These are phyloP conservation scores for Trididemnum clinides DNA, from an alignment of 23 tunicate genomes.

Conservation along the genomic window DNA sequence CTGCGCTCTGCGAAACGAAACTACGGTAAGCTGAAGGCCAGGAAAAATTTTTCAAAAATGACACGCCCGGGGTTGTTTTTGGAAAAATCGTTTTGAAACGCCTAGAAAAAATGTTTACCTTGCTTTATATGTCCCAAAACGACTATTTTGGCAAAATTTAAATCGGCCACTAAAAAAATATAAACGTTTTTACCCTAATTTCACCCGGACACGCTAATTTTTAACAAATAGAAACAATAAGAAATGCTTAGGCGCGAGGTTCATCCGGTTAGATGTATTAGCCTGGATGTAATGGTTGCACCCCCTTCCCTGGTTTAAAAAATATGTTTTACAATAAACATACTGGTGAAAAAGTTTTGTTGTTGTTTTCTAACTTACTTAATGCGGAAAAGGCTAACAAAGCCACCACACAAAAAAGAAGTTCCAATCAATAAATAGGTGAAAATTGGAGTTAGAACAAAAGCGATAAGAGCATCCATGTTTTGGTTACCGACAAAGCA, in stretches of 20 bases:
- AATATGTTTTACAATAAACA: neutral
- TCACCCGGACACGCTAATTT: neutral
- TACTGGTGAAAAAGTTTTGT: neutral
- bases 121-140: no score
- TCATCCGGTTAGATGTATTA: neutral
- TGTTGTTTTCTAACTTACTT: slow-evolving; percentile 48
- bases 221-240: neutral
- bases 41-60: no score
- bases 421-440: slow-evolving; percentile 73
- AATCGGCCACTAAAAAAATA: no score
- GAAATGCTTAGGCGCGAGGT: neutral
- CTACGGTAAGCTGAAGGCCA: no score
- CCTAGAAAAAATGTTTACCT: no score
- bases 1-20: no score
- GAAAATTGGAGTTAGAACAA: slow-evolving; percentile 78
- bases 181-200: no score
- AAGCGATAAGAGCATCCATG: slow-evolving; percentile 57
- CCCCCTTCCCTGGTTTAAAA: neutral
- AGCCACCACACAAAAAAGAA: slow-evolving; percentile 74
- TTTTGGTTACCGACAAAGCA: slow-evolving; percentile 87
- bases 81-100: no score
- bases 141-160: no score
- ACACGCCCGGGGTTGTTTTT: no score
- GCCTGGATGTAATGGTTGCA: neutral
- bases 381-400: slow-evolving; percentile 77